Evolutionary conservation across 2,113 vertebrate species (phyloP).

Genomic region (Bos taurus): ARS-UCD2.0 NC_037357.1:87933001-87933500

Average conservation of each 20-base stretch:
- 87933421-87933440: not conserved
- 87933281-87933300: slow-evolving; percentile 63
- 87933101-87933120: not conserved
- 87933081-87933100: not conserved
- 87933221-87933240: slow-evolving; percentile 37
- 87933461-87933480: not conserved
- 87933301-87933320: slow-evolving; percentile 64
- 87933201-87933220: not conserved
- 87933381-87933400: not conserved
- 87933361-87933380: not conserved
- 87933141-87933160: not conserved
- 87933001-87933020: not conserved
- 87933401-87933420: not conserved
- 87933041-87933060: not conserved
- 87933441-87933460: not conserved
- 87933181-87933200: not conserved
- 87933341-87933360: slow-evolving; percentile 27
- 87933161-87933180: not conserved
- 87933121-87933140: not conserved
- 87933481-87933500: not conserved
- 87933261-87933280: slow-evolving; percentile 51
- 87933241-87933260: slow-evolving; percentile 69
- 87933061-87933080: not conserved
- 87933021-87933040: too few relatives aligned
- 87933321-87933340: slow-evolving; percentile 63